Percentiles rank a stretch among this genome's conserved stretches.
Evolutionary conservation across 1,140 invertebrate genomes (phyloP).

Genomic region (Bursaphelenchus mucronatus): DNA sequence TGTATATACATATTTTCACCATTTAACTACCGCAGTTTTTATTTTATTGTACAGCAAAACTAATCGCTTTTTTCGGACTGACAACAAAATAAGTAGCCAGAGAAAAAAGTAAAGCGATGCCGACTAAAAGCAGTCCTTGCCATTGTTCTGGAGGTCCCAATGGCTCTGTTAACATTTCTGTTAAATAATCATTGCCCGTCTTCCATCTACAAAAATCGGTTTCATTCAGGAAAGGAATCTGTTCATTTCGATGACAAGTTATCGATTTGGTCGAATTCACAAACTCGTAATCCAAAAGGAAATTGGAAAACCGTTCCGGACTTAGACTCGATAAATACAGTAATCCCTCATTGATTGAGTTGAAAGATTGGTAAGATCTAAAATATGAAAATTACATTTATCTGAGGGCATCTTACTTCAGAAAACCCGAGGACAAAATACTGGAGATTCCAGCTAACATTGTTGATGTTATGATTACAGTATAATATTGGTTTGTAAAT

Average conservation of each 20-base stretch:
- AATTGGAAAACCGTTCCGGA: conserved; percentile 20
- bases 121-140: conserved; percentile 19
- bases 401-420: conserved; percentile 18
- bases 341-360: conserved; percentile 19
- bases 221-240: conserved; percentile 8
- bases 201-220: conserved; percentile 20
- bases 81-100: too few relatives aligned
- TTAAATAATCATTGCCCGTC: conserved; percentile 16
- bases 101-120: too few relatives aligned
- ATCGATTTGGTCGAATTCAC: conserved; percentile 8
- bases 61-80: too few relatives aligned
- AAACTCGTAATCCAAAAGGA: conserved; percentile 18
- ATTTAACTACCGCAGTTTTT: too few relatives aligned
- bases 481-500: conserved; percentile 8
- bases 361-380: conserved; percentile 27
- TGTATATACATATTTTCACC: too few relatives aligned
- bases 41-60: too few relatives aligned
- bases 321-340: conserved; percentile 13
- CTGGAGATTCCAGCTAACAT: conserved; percentile 6
- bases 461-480: conserved; percentile 6
- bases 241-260: conserved; percentile 20
- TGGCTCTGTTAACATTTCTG: conserved; percentile 17
- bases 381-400: conserved; percentile 5
- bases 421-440: conserved; percentile 18
- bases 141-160: conserved; percentile 13